Evolutionary conservation across 2,113 vertebrate species (phyloP).

Genomic region (Sinocyclocheilus grahami): DNA sequence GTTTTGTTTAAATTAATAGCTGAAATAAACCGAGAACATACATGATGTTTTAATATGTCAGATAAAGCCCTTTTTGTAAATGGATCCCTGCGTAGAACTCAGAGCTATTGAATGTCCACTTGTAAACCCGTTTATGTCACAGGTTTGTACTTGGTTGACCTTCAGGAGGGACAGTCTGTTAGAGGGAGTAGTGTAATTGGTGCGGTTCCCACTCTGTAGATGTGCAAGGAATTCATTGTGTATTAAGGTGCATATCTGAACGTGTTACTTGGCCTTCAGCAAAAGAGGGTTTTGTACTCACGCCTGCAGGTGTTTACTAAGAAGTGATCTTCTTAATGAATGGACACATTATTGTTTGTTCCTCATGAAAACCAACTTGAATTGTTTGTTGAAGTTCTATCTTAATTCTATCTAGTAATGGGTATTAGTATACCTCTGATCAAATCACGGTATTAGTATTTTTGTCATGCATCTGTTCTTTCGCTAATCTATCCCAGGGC

Average conservation of each 20-base stretch:
- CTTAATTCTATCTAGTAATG: background rate
- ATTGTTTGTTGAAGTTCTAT: background rate
- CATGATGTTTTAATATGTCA: background rate
- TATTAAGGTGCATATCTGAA: slow-evolving; percentile 30
- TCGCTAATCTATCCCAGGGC: background rate
- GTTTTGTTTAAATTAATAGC: background rate
- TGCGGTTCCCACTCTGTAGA: background rate
- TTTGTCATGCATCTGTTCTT: background rate
- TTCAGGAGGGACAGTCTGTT: background rate
- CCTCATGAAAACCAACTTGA: background rate
- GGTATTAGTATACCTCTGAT: background rate
- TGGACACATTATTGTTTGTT: background rate
- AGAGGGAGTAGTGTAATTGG: background rate
- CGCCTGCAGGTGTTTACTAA: background rate
- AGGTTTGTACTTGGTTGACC: background rate
- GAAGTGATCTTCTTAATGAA: background rate
- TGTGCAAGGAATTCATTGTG: slow-evolving; percentile 12
- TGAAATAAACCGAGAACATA: background rate
- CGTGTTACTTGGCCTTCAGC: background rate
- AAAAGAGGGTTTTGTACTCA: background rate
- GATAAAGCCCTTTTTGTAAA: background rate
- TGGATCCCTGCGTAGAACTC: background rate
- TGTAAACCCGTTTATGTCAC: background rate
- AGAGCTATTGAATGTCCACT: background rate
- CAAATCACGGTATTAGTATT: background rate